phyloP scores from a whole-genome alignment of 2,888 invertebrate species.

The Ichneumoninae sp. region DNA sequence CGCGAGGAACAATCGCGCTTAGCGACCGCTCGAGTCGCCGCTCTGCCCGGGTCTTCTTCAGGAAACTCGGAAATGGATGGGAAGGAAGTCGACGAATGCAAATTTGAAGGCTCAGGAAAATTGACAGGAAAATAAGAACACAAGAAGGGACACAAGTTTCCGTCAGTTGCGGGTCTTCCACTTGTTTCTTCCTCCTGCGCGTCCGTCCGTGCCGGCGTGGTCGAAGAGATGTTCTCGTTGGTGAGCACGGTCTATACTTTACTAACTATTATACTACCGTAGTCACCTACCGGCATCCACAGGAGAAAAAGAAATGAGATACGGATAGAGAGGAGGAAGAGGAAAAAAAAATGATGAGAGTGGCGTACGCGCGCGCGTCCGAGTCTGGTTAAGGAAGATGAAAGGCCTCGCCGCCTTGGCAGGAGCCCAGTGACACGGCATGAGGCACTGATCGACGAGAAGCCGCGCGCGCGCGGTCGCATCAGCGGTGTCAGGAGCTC shows the following conservation, averaged over 20 bases:
- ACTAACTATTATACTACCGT: slow-evolving; percentile 53
- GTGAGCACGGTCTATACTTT: slow-evolving; percentile 56
- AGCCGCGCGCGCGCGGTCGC: slow-evolving; percentile 72
- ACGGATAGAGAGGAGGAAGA: slow-evolving; percentile 50
- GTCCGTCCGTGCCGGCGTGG: slow-evolving; percentile 49
- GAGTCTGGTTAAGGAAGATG: slow-evolving; percentile 80
- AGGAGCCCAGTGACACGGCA: slow-evolving; percentile 81
- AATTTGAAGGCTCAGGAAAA: slow-evolving; percentile 39
- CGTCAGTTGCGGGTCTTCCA: slow-evolving; percentile 19
- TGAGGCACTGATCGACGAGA: slow-evolving; percentile 68
- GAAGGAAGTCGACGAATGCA: slow-evolving; percentile 34
- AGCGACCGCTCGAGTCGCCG: slow-evolving; percentile 46
- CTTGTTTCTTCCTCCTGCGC: slow-evolving; percentile 5
- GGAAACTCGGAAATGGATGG: slow-evolving; percentile 30
- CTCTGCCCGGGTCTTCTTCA: slow-evolving; percentile 24
- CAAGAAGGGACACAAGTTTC: background rate
- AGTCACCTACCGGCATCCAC: slow-evolving; percentile 29
- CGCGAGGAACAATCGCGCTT: slow-evolving; percentile 61
- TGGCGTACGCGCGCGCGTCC: slow-evolving; percentile 59
- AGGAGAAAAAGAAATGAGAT: slow-evolving; percentile 57
- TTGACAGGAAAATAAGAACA: slow-evolving; percentile 12
- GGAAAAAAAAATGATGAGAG: slow-evolving; percentile 55
- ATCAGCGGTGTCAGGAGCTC: slow-evolving; percentile 64
- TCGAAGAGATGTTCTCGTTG: slow-evolving; percentile 64
- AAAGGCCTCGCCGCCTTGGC: slow-evolving; percentile 80